A percentile compares a stretch with the other conserved stretches of the same genome.
These are phyloP conservation scores for Caenorhabditis brenneri DNA, from an alignment of 1,140 invertebrate genomes.

Conservation along the genomic window DNA sequence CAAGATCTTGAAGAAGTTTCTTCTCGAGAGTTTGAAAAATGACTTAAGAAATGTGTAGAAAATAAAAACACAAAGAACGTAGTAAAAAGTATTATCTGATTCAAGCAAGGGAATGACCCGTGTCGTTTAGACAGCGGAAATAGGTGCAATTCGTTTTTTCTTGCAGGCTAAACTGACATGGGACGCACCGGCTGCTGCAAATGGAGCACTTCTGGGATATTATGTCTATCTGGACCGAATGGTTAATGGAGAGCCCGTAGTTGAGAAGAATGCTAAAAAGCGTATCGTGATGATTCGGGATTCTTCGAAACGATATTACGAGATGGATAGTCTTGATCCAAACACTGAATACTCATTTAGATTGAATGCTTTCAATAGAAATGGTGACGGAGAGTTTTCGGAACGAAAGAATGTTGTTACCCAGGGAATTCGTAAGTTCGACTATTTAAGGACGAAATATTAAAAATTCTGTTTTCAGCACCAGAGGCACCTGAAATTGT, in stretches of 20 bases:
- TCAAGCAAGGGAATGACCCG: not conserved
- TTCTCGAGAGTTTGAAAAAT: not conserved
- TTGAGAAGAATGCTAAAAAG: conserved; percentile 49
- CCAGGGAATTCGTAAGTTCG: conserved; percentile 66
- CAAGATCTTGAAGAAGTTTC: conserved; percentile 19
- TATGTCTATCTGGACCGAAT: conserved; percentile 64
- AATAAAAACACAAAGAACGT: not conserved
- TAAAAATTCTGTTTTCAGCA: conserved; percentile 55
- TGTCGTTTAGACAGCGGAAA: too few relatives aligned
- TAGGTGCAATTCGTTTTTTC: too few relatives aligned
- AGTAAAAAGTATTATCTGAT: not conserved
- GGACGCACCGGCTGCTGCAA: conserved; percentile 60
- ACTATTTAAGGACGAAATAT: not conserved
- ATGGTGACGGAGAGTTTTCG: conserved; percentile 66
- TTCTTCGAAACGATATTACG: conserved; percentile 72
- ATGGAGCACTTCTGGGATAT: conserved; percentile 65
- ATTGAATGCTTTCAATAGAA: conserved; percentile 82
- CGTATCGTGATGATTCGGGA: not conserved
- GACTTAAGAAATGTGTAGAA: not conserved
- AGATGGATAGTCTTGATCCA: conserved; percentile 90
- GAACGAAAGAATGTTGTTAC: conserved; percentile 61
- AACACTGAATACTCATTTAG: conserved; percentile 93
- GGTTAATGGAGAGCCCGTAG: conserved; percentile 61
- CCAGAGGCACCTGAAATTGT: conserved; percentile 64
- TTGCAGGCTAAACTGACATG: conserved; percentile 63